These are phyloP conservation scores for Myzus persicae DNA, from an alignment of 1,140 invertebrate genomes.

Conservation along the genomic window DNA sequence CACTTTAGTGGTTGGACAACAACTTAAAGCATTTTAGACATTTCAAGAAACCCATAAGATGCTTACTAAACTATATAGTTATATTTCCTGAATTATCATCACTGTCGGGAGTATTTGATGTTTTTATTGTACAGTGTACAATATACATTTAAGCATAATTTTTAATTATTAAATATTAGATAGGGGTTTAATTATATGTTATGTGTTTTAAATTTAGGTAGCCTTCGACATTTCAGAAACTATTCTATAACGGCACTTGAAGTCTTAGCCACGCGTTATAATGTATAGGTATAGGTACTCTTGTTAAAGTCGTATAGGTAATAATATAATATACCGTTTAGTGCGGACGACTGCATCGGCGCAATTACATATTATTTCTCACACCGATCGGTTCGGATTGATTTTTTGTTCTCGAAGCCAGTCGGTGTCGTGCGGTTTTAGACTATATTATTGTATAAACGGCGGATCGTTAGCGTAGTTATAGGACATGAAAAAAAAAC, in stretches of 20 bases:
- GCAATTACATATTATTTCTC: not conserved
- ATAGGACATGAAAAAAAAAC: not conserved
- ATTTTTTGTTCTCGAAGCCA: conserved; percentile 15
- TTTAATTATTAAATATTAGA: too few relatives aligned
- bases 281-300: not conserved
- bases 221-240: not conserved
- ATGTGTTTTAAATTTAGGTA: too few relatives aligned
- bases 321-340: conserved; percentile 21
- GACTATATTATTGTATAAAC: not conserved
- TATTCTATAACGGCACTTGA: not conserved
- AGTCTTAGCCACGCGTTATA: not conserved
- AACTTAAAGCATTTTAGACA: too few relatives aligned
- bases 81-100: not conserved
- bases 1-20: too few relatives aligned
- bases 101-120: not conserved
- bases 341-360: not conserved
- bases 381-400: conserved; percentile 17
- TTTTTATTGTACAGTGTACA: too few relatives aligned
- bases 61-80: not conserved
- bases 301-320: not conserved
- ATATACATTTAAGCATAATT: too few relatives aligned
- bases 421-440: conserved; percentile 22
- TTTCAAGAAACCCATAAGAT: not conserved
- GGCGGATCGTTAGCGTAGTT: conserved; percentile 1
- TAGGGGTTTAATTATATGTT: too few relatives aligned